These are phyloP conservation scores for Tychaedon coryphoeus DNA, from an alignment of 2,113 vertebrate species.

Conservation along the genomic window DNA sequence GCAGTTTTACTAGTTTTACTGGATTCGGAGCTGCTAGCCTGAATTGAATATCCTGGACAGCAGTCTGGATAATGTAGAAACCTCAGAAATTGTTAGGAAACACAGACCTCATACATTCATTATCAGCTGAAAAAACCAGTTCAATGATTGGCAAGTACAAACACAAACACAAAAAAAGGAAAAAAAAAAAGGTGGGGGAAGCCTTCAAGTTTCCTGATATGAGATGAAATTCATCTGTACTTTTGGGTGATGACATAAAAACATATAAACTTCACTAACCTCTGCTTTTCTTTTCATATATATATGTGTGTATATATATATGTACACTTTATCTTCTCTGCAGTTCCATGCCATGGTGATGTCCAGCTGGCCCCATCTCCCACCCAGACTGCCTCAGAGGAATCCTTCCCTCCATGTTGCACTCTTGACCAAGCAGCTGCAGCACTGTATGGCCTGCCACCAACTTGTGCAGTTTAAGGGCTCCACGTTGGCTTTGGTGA, in stretches of 20 bases:
- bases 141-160: conserved; percentile 49
- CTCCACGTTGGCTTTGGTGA: conserved; percentile 94
- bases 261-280: conserved; percentile 65
- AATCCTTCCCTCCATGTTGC: conserved; percentile 88
- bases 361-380: conserved; percentile 77
- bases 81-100: conserved; percentile 47
- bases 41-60: conserved; percentile 2
- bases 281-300: conserved; percentile 36
- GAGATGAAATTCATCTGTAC: conserved; percentile 56
- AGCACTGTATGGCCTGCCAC: conserved; percentile 99
- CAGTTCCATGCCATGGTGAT: conserved; percentile 86
- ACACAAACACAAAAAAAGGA: conserved; percentile 7
- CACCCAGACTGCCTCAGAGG: conserved; percentile 82
- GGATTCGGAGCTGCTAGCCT: not conserved
- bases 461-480: conserved; percentile 96
- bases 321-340: conserved; percentile 43
- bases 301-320: not conserved
- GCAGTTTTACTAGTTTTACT: not conserved
- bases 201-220: conserved; percentile 36
- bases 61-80: not conserved
- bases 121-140: conserved; percentile 29
- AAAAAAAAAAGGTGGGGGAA: not conserved
- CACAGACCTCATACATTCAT: conserved; percentile 62
- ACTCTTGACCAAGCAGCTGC: conserved; percentile 92
- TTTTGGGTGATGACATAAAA: conserved; percentile 61